Evolutionary conservation across 2,888 invertebrate species (phyloP).

Genomic region (Spilarctia lutea): DNA sequence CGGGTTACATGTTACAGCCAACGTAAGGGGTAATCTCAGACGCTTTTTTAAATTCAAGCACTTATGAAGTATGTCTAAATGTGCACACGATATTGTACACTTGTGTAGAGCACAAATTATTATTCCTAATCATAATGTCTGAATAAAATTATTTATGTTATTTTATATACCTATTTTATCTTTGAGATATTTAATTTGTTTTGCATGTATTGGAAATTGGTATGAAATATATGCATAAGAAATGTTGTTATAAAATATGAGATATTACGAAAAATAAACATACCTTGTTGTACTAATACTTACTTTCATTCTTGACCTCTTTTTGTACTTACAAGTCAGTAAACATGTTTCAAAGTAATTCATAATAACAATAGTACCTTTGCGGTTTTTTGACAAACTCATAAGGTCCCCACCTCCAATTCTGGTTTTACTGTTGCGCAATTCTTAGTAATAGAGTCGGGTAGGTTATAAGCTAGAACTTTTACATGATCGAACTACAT

Average conservation of each 20-base stretch:
- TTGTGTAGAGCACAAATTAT: slow-evolving; percentile 59
- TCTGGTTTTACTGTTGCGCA: background rate
- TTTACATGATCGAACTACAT: background rate
- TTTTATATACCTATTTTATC: slow-evolving; percentile 51
- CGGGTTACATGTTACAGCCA: slow-evolving; percentile 33
- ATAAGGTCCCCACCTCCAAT: background rate
- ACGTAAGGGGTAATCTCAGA: slow-evolving; percentile 27
- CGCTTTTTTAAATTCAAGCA: slow-evolving; percentile 45
- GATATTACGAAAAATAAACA: slow-evolving; percentile 72
- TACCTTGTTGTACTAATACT: slow-evolving; percentile 59
- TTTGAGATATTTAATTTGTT: slow-evolving; percentile 58
- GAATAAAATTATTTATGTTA: slow-evolving; percentile 51
- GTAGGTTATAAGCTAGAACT: background rate
- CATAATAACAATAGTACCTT: background rate
- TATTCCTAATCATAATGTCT: slow-evolving; percentile 49
- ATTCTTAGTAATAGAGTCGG: background rate
- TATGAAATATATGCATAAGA: slow-evolving; percentile 67
- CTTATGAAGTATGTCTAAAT: slow-evolving; percentile 44
- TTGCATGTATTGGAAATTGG: slow-evolving; percentile 66
- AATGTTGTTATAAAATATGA: slow-evolving; percentile 68
- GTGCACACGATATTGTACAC: slow-evolving; percentile 50
- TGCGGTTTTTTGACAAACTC: background rate
- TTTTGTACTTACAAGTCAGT: background rate
- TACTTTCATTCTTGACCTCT: slow-evolving; percentile 34
- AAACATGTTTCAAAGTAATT: background rate